Conservation (phyloP, 2,888 invertebrate genomes). For the Drosophila austrosaltans region DNA sequence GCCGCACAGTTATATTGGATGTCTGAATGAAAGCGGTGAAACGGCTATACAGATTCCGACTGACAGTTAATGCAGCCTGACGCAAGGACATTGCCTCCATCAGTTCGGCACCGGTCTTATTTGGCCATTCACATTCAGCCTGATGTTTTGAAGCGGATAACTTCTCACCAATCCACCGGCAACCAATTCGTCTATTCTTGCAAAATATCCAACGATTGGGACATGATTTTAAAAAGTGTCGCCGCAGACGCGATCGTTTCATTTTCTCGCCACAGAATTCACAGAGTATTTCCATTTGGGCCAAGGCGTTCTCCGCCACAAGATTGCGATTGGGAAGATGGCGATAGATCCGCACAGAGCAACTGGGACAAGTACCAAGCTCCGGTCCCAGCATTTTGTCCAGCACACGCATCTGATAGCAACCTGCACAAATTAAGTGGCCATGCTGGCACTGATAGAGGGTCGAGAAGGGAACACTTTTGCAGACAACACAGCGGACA, state of each 20-base stretch:
- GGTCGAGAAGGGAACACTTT: conserved; percentile 17
- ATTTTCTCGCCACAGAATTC: conserved; percentile 14
- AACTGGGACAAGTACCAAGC: conserved; percentile 49
- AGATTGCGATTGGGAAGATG: conserved; percentile 20
- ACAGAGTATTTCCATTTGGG: conserved; percentile 20
- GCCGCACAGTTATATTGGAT: conserved; percentile 27
- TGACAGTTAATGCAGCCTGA: neutral
- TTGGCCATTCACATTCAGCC: neutral
- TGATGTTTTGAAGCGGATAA: neutral
- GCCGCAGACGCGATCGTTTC: conserved; percentile 20
- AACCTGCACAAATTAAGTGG: conserved; percentile 51
- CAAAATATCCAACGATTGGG: conserved; percentile 19
- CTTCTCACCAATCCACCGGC: conserved; percentile 37
- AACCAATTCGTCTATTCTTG: conserved; percentile 44
- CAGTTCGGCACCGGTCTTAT: conserved; percentile 37
- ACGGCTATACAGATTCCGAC: neutral
- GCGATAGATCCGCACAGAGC: conserved; percentile 41
- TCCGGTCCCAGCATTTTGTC: conserved; percentile 37
- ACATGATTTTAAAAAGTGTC: conserved; percentile 23
- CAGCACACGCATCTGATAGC: conserved; percentile 48
- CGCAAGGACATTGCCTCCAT: neutral
- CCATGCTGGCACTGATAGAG: conserved; percentile 34
- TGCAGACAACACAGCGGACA: conserved; percentile 37
- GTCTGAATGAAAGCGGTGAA: conserved; percentile 31
- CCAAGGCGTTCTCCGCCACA: conserved; percentile 11